These are phyloP conservation scores for Oryzias sinensis DNA, from an alignment of 2,797 vertebrate genomes.

Conservation along the genomic window DNA sequence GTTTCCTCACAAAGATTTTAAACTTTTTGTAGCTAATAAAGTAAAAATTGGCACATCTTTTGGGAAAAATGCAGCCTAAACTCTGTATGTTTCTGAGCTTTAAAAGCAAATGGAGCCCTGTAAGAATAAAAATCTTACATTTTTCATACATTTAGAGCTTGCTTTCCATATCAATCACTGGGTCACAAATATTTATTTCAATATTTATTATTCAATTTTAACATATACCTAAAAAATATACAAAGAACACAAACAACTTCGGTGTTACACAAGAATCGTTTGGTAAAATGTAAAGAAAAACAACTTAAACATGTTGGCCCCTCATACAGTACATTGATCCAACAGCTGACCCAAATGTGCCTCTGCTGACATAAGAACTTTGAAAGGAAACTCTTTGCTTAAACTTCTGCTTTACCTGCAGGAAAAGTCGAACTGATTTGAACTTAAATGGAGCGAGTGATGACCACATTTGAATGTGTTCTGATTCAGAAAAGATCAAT, in stretches of 20 bases:
- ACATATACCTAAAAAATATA: constrained; percentile 61
- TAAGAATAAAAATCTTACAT: too few relatives aligned
- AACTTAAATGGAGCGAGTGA: too few relatives aligned
- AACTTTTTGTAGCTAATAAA: too few relatives aligned
- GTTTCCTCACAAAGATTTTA: too few relatives aligned
- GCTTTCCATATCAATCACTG: too few relatives aligned
- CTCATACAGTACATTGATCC: constrained; percentile 40
- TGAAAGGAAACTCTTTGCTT: neutral
- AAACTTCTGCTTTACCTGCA: neutral
- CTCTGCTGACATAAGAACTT: constrained; percentile 8
- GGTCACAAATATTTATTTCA: constrained; percentile 36
- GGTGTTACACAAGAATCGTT: neutral
- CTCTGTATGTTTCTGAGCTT: too few relatives aligned
- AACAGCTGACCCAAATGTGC: constrained; percentile 26
- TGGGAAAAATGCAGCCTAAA: too few relatives aligned
- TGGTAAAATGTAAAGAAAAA: constrained; percentile 48
- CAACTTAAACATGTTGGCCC: constrained; percentile 46
- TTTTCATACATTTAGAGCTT: too few relatives aligned
- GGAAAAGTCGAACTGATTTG: too few relatives aligned
- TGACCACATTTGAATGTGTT: neutral
- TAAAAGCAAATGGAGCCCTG: too few relatives aligned
- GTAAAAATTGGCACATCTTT: too few relatives aligned
- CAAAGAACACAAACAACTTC: constrained; percentile 32
- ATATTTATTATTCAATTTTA: constrained; percentile 55
- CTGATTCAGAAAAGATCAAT: neutral